These are phyloP conservation scores for Ammospiza maritima DNA, from an alignment of 2,797 vertebrate species.

Conservation along the genomic window DNA sequence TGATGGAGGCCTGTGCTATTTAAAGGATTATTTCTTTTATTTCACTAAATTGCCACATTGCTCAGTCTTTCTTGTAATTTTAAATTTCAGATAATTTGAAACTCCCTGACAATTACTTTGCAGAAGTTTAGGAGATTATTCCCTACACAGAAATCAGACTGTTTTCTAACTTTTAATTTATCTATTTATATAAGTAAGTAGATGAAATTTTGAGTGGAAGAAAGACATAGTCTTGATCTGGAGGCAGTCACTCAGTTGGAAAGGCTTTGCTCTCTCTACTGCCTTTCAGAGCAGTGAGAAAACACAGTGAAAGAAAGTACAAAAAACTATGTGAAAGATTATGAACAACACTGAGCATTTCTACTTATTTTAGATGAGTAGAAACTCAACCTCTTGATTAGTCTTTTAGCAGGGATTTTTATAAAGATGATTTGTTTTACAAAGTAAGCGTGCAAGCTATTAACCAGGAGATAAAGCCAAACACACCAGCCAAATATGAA, in stretches of 20 bases:
- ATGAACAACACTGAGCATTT: background rate
- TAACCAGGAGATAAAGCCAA: background rate
- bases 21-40: background rate
- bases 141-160: background rate
- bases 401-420: background rate
- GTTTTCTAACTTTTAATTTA: background rate
- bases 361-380: background rate
- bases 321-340: background rate
- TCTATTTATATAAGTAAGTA: background rate
- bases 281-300: background rate
- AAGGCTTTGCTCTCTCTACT: background rate
- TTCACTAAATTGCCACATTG: background rate
- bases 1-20: background rate
- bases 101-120: background rate
- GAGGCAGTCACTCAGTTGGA: background rate
- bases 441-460: background rate
- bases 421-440: background rate
- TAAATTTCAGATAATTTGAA: background rate
- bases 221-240: background rate
- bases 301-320: background rate
- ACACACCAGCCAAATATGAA: background rate
- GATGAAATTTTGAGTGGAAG: background rate
- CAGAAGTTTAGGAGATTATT: background rate
- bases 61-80: background rate
- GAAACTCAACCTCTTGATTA: background rate